Conservation (phyloP, 2,113 vertebrate species). For the Dipodomys ordii region DNA sequence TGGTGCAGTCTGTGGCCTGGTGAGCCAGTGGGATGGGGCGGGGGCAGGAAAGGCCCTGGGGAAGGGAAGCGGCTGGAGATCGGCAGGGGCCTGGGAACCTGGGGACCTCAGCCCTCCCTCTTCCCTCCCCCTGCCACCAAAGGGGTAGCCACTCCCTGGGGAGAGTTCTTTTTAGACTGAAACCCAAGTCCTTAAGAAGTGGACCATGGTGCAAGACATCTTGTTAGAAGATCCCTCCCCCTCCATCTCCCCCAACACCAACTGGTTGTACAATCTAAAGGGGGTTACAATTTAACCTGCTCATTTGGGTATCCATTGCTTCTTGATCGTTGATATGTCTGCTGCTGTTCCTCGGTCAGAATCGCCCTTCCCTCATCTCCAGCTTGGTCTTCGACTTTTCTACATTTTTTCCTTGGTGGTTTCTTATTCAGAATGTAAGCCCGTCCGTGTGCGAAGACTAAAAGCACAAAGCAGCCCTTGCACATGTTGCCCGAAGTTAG, state of each 20-base stretch:
- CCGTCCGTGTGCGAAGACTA: neutral
- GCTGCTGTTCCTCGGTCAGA: too few species aligned
- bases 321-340: too few species aligned
- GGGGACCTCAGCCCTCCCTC: neutral
- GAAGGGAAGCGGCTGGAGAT: neutral
- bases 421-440: neutral
- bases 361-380: too few species aligned
- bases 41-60: neutral
- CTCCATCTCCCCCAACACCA: too few species aligned
- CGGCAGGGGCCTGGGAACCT: too few species aligned
- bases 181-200: neutral
- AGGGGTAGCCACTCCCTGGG: neutral
- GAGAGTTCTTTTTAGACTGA: neutral
- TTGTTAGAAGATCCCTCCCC: too few species aligned
- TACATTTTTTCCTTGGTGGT: neutral
- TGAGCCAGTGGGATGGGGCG: fast-evolving
- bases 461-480: neutral
- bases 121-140: too few species aligned
- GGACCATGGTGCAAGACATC: fast-evolving
- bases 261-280: too few species aligned
- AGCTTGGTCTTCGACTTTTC: neutral
- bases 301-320: too few species aligned
- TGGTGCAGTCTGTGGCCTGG: neutral
- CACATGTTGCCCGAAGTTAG: neutral
- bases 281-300: too few species aligned